These are phyloP conservation scores for Eulithis testata DNA, from an alignment of 2,888 invertebrate genomes.

Conservation along the genomic window DNA sequence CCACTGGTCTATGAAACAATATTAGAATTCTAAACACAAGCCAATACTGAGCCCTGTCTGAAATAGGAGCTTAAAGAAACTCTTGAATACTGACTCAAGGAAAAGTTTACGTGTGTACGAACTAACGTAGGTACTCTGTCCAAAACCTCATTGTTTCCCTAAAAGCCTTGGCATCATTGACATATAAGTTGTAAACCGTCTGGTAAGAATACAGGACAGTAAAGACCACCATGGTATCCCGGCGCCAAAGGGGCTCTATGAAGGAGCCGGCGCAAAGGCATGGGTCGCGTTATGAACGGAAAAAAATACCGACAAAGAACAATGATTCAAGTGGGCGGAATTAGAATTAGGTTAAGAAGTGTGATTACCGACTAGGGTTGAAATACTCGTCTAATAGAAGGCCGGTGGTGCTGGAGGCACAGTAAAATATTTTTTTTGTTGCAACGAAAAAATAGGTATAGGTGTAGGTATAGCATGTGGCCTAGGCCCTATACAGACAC, in stretches of 20 bases:
- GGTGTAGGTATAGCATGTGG: too few relatives aligned
- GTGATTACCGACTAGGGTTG: background rate
- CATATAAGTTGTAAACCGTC: background rate
- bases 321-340: constrained; percentile 3
- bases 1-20: constrained; percentile 39
- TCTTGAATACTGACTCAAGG: background rate
- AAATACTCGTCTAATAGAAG: too few relatives aligned
- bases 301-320: constrained; percentile 23
- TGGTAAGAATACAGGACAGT: background rate
- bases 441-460: too few relatives aligned
- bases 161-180: too few relatives aligned
- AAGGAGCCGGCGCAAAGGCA: background rate
- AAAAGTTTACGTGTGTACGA: too few relatives aligned
- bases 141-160: too few relatives aligned
- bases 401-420: too few relatives aligned
- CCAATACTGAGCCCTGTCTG: background rate
- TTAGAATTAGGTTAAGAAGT: background rate
- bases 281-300: constrained; percentile 14
- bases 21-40: constrained; percentile 37
- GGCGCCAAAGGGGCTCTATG: constrained; percentile 12
- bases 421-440: too few relatives aligned
- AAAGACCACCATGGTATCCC: constrained; percentile 5
- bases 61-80: background rate
- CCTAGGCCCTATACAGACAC: too few relatives aligned
- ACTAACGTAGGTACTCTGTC: too few relatives aligned